Percentiles rank a stretch among this genome's conserved stretches.
phyloP scores from a whole-genome alignment of 2,888 invertebrate genomes.

The Eristalis pertinax region DNA sequence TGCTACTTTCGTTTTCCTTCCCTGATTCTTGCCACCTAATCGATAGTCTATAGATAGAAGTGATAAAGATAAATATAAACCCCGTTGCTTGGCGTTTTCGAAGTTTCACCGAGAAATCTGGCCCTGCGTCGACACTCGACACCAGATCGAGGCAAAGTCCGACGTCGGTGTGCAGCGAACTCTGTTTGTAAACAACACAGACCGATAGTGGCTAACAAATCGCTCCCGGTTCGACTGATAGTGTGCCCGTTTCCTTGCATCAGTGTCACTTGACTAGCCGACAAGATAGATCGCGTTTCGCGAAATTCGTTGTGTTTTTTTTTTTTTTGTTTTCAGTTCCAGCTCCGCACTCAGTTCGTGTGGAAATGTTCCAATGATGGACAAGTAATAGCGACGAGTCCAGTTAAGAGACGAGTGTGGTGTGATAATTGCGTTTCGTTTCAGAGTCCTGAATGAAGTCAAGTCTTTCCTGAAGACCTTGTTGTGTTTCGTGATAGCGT shows the following conservation, averaged over 20 bases:
- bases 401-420: background rate
- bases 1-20: background rate
- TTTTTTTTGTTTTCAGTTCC: background rate
- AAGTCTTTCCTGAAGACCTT: constrained; percentile 78
- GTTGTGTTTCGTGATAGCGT: constrained; percentile 77
- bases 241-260: constrained; percentile 21
- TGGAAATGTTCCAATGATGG: constrained; percentile 56
- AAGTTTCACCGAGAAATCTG: background rate
- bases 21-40: too few species aligned
- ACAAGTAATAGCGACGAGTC: constrained; percentile 38
- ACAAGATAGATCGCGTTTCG: constrained; percentile 27
- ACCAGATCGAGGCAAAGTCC: background rate
- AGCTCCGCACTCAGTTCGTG: background rate
- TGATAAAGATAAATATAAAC: background rate
- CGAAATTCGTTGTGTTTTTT: background rate
- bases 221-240: constrained; percentile 38
- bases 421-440: constrained; percentile 45
- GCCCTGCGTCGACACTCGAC: background rate
- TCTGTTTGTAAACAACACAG: constrained; percentile 62
- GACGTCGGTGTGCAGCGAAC: constrained; percentile 32
- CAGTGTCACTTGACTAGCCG: constrained; percentile 51
- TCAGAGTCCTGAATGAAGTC: constrained; percentile 77
- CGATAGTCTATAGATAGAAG: background rate
- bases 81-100: background rate
- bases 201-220: constrained; percentile 28